These are phyloP conservation scores for Callipepla californica DNA, from an alignment of 2,113 vertebrate genomes.

Conservation along the genomic window DNA sequence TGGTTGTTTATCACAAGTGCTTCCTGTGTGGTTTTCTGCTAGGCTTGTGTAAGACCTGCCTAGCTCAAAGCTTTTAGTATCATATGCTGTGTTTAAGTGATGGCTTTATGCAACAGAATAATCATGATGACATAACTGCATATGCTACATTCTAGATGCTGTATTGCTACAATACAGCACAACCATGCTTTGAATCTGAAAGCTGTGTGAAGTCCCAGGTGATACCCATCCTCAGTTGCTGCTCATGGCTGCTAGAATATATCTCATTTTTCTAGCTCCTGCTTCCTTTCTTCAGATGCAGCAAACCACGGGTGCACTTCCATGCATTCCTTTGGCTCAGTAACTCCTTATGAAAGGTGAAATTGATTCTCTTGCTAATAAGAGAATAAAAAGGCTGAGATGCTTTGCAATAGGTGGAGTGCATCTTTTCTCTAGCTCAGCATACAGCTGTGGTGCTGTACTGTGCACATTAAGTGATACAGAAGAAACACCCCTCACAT, in stretches of 20 bases:
- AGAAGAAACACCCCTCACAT: neutral
- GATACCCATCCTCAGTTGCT: neutral
- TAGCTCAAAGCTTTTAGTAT: neutral
- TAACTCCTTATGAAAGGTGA: neutral
- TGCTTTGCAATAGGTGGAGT: neutral
- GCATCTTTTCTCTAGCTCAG: neutral
- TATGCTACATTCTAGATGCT: neutral
- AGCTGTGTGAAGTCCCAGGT: neutral
- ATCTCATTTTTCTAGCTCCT: neutral
- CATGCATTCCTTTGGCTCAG: neutral
- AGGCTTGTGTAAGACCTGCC: neutral
- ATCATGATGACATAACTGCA: neutral
- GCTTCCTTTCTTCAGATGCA: neutral
- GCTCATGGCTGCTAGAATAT: neutral
- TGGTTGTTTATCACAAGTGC: neutral
- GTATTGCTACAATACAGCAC: neutral
- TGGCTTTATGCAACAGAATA: neutral
- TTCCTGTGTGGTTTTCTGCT: slow-evolving; percentile 1
- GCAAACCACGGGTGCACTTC: neutral
- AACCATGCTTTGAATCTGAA: neutral
- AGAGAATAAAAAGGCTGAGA: neutral
- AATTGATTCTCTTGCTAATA: neutral
- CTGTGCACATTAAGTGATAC: neutral
- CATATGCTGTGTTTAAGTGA: neutral
- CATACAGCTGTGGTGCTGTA: neutral